Percentiles rank a stretch among this genome's conserved stretches.
Evolutionary conservation across 2,113 vertebrate genomes (phyloP).

Genomic region (Brachypodius melanocephalos): DNA sequence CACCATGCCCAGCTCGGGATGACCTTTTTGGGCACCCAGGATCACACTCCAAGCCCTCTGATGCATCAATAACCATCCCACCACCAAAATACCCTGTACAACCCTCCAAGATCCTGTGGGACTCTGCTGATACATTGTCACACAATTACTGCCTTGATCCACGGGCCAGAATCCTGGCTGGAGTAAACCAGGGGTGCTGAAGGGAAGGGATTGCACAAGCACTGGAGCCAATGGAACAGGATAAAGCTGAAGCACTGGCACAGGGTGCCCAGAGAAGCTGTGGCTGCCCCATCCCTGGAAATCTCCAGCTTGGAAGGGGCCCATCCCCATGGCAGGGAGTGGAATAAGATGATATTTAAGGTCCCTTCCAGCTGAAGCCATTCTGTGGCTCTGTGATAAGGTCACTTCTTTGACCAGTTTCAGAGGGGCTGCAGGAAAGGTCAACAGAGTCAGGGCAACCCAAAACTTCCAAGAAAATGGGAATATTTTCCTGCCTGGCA

Average conservation of each 20-base stretch:
- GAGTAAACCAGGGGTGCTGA: not conserved
- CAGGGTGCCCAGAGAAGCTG: not conserved
- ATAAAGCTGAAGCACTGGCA: not conserved
- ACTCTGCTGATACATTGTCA: not conserved
- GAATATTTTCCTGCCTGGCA: not conserved
- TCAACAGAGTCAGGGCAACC: not conserved
- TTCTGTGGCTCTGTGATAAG: not conserved
- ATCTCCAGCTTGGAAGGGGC: not conserved
- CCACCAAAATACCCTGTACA: not conserved
- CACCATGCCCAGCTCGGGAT: not conserved
- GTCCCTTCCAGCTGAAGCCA: not conserved
- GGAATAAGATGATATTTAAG: not conserved
- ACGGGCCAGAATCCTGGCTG: not conserved
- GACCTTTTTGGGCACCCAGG: not conserved
- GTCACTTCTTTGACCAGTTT: not conserved
- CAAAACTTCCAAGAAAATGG: not conserved
- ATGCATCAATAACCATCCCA: not conserved
- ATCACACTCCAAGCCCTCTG: not conserved
- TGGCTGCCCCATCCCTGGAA: not conserved
- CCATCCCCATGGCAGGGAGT: not conserved
- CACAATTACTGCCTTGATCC: not conserved
- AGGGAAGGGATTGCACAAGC: not conserved
- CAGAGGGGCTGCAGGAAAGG: not conserved
- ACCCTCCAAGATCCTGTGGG: not conserved
- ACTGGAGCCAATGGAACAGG: accelerated